Percentiles rank a stretch among this genome's conserved stretches.
Conservation (phyloP, 2,888 invertebrate genomes). For the Troglohyphantes excavatus region DNA sequence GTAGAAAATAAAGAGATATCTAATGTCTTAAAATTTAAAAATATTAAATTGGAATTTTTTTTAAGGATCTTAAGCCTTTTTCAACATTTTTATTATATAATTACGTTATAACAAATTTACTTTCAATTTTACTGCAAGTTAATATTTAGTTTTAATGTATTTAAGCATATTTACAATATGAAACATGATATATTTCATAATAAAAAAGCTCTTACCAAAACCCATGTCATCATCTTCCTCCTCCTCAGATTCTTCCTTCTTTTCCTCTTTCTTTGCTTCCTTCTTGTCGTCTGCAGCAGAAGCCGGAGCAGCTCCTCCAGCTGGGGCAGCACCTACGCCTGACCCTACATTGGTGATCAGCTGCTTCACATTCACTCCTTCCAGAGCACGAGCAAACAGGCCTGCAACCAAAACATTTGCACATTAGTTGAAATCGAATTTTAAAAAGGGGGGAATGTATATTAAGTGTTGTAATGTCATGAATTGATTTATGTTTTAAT, state of each 20-base stretch:
- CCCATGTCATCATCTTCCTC: slow-evolving; percentile 81
- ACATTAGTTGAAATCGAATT: not conserved
- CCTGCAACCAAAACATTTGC: slow-evolving; percentile 81
- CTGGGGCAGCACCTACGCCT: slow-evolving; percentile 92
- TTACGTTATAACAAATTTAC: no score
- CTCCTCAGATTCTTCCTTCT: slow-evolving; percentile 79
- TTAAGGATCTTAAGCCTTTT: no score
- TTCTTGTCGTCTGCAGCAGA: slow-evolving; percentile 82
- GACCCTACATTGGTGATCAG: slow-evolving; percentile 96
- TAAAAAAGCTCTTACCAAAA: slow-evolving; percentile 82
- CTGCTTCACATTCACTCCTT: slow-evolving; percentile 95
- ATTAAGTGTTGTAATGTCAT: not conserved
- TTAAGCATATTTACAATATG: no score
- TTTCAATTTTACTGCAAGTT: no score
- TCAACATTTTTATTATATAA: no score
- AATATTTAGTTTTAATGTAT: no score
- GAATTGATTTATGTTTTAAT: no score
- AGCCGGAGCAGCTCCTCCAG: slow-evolving; percentile 83
- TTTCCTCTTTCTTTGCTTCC: slow-evolving; percentile 77
- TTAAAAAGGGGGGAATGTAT: not conserved
- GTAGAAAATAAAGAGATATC: no score
- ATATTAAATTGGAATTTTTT: no score
- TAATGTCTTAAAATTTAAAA: no score
- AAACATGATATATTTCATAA: no score
- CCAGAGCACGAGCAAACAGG: slow-evolving; percentile 97